phyloP scores from a whole-genome alignment of 2,797 vertebrate species.

The Lacerta viridis region DNA sequence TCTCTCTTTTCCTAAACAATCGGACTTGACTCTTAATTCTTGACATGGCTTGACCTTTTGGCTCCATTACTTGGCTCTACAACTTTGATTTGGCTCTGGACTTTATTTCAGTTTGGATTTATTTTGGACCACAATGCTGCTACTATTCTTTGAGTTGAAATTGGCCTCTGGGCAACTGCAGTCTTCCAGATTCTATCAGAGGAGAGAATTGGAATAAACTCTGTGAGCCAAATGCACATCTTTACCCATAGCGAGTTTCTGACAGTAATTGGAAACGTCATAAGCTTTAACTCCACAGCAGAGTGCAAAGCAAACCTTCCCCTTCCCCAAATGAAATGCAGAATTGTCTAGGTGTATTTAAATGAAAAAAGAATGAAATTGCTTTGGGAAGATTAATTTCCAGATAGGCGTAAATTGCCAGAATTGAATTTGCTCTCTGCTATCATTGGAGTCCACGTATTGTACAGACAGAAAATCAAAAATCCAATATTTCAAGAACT shows the following conservation, averaged over 20 bases:
- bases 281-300: conserved; percentile 27
- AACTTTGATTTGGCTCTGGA: conserved; percentile 23
- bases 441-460: conserved; percentile 22
- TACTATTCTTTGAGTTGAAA: conserved; percentile 21
- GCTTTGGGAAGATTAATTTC: conserved; percentile 62
- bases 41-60: conserved; percentile 28
- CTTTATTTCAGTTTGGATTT: conserved; percentile 27
- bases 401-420: conserved; percentile 46
- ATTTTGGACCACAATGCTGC: conserved; percentile 21
- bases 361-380: conserved; percentile 59
- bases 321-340: conserved; percentile 40
- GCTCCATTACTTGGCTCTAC: neutral
- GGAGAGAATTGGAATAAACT: conserved; percentile 24
- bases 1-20: neutral
- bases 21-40: neutral
- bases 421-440: conserved; percentile 50
- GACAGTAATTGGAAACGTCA: conserved; percentile 51
- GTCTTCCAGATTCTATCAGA: conserved; percentile 39
- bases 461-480: conserved; percentile 33
- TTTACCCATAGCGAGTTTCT: conserved; percentile 33
- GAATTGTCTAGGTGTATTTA: conserved; percentile 54
- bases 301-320: conserved; percentile 41
- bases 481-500: conserved; percentile 61
- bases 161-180: conserved; percentile 25
- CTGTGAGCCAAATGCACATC: conserved; percentile 47